A percentile compares a stretch with the other conserved stretches of the same genome.
Evolutionary conservation across 2,888 invertebrate genomes (phyloP).

Genomic region (Griposia aprilina): DNA sequence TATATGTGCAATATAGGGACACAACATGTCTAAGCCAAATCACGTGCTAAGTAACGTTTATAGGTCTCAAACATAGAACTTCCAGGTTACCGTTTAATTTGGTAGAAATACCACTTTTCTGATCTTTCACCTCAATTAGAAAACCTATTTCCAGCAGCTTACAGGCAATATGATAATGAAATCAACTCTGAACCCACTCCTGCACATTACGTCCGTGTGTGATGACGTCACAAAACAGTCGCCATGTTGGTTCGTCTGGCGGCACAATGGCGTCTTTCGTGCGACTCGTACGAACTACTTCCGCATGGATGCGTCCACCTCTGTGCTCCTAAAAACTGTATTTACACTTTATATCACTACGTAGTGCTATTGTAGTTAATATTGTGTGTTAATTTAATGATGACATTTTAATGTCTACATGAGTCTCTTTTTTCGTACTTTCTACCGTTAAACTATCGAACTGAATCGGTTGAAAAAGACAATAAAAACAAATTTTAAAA

Average conservation of each 20-base stretch:
- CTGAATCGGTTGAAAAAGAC: too few species aligned
- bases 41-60: not conserved
- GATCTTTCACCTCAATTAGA: not conserved
- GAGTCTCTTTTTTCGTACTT: too few species aligned
- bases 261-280: slow-evolving; percentile 43
- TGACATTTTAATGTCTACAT: too few species aligned
- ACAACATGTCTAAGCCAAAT: not conserved
- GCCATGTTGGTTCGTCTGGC: slow-evolving; percentile 48
- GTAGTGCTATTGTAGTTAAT: not conserved
- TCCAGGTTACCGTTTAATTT: not conserved
- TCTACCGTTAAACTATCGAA: too few species aligned
- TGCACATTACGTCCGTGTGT: slow-evolving; percentile 6
- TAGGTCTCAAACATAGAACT: not conserved
- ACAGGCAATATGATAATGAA: not conserved
- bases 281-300: slow-evolving; percentile 41
- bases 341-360: slow-evolving; percentile 11
- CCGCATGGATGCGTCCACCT: slow-evolving; percentile 52
- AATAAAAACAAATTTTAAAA: too few species aligned
- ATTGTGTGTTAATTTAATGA: not conserved
- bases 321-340: slow-evolving; percentile 26
- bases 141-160: not conserved
- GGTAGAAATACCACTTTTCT: not conserved
- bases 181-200: slow-evolving; percentile 7
- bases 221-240: slow-evolving; percentile 25
- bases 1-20: not conserved